Percentiles rank a stretch among this genome's conserved stretches.
phyloP scores from a whole-genome alignment of 2,113 vertebrate genomes.

The Rafetus swinhoei region DNA sequence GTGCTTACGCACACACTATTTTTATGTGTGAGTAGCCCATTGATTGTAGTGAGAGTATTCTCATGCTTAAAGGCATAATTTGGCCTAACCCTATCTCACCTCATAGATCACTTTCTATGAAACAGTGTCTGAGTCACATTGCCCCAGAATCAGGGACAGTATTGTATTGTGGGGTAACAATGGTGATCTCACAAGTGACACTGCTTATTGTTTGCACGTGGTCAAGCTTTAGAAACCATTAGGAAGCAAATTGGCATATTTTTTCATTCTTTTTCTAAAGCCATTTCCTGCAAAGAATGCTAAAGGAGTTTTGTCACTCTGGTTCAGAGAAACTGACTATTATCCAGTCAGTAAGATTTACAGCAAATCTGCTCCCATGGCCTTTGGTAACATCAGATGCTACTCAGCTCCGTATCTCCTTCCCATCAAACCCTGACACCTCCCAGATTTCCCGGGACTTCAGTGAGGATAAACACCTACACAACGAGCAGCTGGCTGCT shows the following conservation, averaged over 20 bases:
- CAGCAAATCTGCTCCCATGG: not conserved
- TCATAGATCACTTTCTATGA: not conserved
- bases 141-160: not conserved
- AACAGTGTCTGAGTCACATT: conserved; percentile 16
- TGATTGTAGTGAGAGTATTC: not conserved
- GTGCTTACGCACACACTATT: not conserved
- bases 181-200: conserved; percentile 29
- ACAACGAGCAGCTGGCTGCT: not conserved
- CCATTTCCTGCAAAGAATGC: not conserved
- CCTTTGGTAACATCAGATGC: not conserved
- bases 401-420: not conserved
- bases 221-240: not conserved
- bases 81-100: conserved; percentile 25
- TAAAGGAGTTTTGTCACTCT: not conserved
- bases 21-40: no score
- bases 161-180: not conserved
- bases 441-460: not conserved
- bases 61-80: not conserved
- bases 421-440: no score
- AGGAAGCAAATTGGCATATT: not conserved
- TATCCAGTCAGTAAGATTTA: not conserved
- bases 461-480: not conserved
- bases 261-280: not conserved
- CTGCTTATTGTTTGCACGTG: not conserved
- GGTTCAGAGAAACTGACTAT: not conserved